A percentile compares a stretch with the other conserved stretches of the same genome.
phyloP scores from a whole-genome alignment of 1,140 invertebrate genomes.

The Drosophila nikananu region DNA sequence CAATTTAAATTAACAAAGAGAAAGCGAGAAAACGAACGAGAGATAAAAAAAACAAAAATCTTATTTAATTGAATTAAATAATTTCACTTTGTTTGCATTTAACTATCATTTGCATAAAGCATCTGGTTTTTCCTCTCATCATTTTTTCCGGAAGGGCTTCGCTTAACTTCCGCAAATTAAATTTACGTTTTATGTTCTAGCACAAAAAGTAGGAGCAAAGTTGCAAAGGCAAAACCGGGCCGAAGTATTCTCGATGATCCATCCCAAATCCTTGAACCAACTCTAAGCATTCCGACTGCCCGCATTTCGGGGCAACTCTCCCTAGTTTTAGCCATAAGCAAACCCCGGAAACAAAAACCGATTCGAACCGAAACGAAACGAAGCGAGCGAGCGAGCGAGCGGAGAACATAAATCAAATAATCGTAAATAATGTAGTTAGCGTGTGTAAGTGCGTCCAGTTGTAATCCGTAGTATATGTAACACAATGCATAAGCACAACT shows the following conservation, averaged over 20 bases:
- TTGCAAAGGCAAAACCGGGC: slow-evolving; percentile 15
- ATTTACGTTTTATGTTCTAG: slow-evolving; percentile 70
- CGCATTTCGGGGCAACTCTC: slow-evolving; percentile 21
- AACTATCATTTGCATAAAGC: slow-evolving; percentile 59
- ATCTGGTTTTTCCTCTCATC: slow-evolving; percentile 37
- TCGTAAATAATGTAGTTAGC: slow-evolving; percentile 45
- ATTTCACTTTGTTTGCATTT: slow-evolving; percentile 78
- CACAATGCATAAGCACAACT: slow-evolving; percentile 50
- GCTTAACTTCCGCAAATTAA: slow-evolving; percentile 55
- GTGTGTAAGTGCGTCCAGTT: slow-evolving; percentile 51
- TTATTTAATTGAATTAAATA: slow-evolving; percentile 84
- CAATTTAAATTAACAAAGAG: slow-evolving; percentile 49
- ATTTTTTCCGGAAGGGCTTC: slow-evolving; percentile 13
- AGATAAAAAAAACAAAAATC: slow-evolving; percentile 65
- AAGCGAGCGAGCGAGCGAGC: slow-evolving; percentile 9
- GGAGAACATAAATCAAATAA: slow-evolving; percentile 47
- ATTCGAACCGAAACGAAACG: slow-evolving; percentile 19
- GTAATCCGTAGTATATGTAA: slow-evolving; percentile 48
- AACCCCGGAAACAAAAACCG: slow-evolving; percentile 3
- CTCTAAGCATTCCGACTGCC: slow-evolving; percentile 67
- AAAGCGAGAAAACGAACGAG: slow-evolving; percentile 8
- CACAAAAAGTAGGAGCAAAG: slow-evolving; percentile 56
- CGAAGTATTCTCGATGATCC: slow-evolving; percentile 54
- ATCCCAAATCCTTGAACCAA: slow-evolving; percentile 16
- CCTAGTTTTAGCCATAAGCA: slow-evolving; percentile 55